Percentiles rank a stretch among this genome's conserved stretches.
Conservation (phyloP, 2,888 invertebrate genomes). For the Calliopum simillimum region DNA sequence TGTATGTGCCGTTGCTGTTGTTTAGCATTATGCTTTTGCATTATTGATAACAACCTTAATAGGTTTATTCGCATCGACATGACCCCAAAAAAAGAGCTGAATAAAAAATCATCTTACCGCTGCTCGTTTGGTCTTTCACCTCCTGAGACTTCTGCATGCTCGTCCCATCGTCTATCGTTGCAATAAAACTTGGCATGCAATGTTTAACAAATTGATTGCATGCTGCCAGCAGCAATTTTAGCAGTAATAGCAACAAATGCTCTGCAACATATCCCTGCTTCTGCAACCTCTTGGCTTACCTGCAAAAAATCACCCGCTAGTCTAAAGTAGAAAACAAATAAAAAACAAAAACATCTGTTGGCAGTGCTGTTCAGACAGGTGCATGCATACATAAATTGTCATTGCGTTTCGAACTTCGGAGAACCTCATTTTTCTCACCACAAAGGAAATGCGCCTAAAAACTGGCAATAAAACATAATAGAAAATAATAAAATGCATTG, state of each 20-base stretch:
- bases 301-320: too few species aligned
- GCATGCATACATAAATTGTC: slow-evolving; percentile 36
- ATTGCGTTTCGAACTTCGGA: slow-evolving; percentile 8
- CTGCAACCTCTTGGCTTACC: not conserved
- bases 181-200: slow-evolving; percentile 49
- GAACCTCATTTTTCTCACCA: too few species aligned
- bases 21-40: not conserved
- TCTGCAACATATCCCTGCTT: not conserved
- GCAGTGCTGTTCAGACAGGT: slow-evolving; percentile 31
- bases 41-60: slow-evolving; percentile 11
- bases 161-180: slow-evolving; percentile 28
- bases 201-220: slow-evolving; percentile 54
- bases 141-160: not conserved
- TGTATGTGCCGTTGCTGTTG: not conserved
- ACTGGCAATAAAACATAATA: slow-evolving; percentile 36
- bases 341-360: not conserved
- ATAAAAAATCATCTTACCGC: slow-evolving; percentile 52
- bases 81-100: slow-evolving; percentile 60
- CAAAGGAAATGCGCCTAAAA: not conserved
- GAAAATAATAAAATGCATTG: slow-evolving; percentile 36
- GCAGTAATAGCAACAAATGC: not conserved
- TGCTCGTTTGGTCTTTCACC: not conserved
- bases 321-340: not conserved
- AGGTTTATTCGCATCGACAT: slow-evolving; percentile 38
- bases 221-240: slow-evolving; percentile 44